Evolutionary conservation across 2,888 invertebrate species (phyloP).

Genomic region (Drosophila kanekoi): DNA sequence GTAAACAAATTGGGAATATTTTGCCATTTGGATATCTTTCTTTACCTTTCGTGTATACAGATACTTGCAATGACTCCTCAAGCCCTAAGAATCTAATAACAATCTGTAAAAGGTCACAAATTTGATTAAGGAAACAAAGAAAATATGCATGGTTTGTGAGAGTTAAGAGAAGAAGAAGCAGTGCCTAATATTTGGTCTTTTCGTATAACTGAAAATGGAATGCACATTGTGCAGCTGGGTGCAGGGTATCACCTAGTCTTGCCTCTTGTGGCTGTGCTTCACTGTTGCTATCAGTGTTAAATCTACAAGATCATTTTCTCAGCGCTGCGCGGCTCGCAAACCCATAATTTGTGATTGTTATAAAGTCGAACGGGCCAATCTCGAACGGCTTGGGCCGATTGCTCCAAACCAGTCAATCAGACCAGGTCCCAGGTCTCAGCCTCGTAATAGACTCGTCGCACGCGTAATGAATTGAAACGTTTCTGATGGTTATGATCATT

Average conservation of each 20-base stretch:
- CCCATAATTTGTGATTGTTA: conserved; percentile 80
- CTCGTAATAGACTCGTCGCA: conserved; percentile 76
- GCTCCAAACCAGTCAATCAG: conserved; percentile 50
- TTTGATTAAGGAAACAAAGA: too few species aligned
- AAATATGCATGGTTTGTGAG: too few species aligned
- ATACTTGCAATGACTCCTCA: too few species aligned
- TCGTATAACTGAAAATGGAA: neutral
- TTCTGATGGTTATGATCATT: conserved; percentile 52
- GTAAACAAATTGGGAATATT: too few species aligned
- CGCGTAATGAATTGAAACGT: conserved; percentile 80
- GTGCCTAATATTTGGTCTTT: too few species aligned
- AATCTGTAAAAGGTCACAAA: too few species aligned
- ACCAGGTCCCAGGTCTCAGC: conserved; percentile 18
- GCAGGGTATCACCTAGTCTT: conserved; percentile 12
- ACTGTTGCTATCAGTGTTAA: conserved; percentile 73
- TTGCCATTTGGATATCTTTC: too few species aligned
- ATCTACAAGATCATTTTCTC: conserved; percentile 82
- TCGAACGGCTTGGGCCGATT: conserved; percentile 23
- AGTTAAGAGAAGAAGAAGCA: too few species aligned
- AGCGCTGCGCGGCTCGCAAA: conserved; percentile 43
- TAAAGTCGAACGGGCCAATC: conserved; percentile 71
- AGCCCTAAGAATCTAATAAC: too few species aligned
- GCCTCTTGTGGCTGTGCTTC: conserved; percentile 9
- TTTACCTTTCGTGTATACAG: too few species aligned
- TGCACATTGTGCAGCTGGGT: neutral